Base-by-base conservation (phyloP, 2,113 vertebrate genomes). In the Xiphophorus couchianus region DNA sequence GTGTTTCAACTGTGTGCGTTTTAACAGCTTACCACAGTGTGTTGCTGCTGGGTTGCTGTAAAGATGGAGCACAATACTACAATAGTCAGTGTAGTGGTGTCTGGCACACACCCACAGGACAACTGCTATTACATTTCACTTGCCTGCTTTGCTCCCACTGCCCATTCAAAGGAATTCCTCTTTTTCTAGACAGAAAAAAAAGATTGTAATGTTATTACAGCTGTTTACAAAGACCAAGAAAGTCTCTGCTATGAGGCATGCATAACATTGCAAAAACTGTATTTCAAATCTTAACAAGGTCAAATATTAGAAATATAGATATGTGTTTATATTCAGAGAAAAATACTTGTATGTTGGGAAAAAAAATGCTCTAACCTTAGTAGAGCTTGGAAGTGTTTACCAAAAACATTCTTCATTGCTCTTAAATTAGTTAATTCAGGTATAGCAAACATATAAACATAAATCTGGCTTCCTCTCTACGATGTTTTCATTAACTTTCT, bases 51-150 rank as follows among this genome's bases (percentile, higher is more conserved):
- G 3, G 60, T 66, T 66, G 74, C 33, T 73, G 62, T 66, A 7
- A 68, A 75, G 75, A 75, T 69, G 74, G 65, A 42, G 37, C 68
- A 73, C 63, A 78, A 70, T 37, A 77, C 58, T 54, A 87, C 76
- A 80, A 77, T 71, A 73, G 81, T 82, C 68, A 76, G 71, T 77
- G 77, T 62, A 76, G 37, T 82, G 73, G 60, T 74, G 81, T 84
- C 79, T 75, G 64, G 69, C 67, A 67, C 58, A 76, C 86, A 80
- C 83, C 83, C 81, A 87, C 89, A 75, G 78, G 70, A 84, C 80
- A 84, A 84, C 83, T 84, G 80, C 66, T 80, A 64, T 37, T 69
- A 80, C 77, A 72, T 79, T 80, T 74, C 28, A 71, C 37, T 77
- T 68, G 70, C 42, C 73, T 33, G 51, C 30, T 62, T 63, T 39